These are phyloP conservation scores for Acrobasis consociella DNA, from an alignment of 2,888 invertebrate genomes.

Conservation along the genomic window DNA sequence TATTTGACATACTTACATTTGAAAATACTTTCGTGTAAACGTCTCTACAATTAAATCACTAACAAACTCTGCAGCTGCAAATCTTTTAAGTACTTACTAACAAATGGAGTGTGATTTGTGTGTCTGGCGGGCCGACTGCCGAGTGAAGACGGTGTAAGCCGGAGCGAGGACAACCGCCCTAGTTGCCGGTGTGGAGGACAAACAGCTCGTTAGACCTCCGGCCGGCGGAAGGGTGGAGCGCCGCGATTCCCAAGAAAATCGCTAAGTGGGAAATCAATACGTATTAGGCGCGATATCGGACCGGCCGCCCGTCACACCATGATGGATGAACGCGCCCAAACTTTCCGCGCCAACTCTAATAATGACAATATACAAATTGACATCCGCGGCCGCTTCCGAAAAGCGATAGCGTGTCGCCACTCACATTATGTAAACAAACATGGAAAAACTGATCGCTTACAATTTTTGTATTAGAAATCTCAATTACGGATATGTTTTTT, in stretches of 20 bases:
- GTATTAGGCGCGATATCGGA: slow-evolving; percentile 82
- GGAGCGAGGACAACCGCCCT: slow-evolving; percentile 48
- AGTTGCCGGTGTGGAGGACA: slow-evolving; percentile 74
- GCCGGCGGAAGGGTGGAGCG: slow-evolving; percentile 79
- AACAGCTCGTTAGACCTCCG: slow-evolving; percentile 79
- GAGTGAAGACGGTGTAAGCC: slow-evolving; percentile 35
- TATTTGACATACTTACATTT: too few species aligned
- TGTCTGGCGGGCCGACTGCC: slow-evolving; percentile 24
- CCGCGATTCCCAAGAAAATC: slow-evolving; percentile 78
- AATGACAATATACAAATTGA: slow-evolving; percentile 83
- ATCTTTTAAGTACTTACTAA: not conserved
- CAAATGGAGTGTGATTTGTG: slow-evolving; percentile 25
- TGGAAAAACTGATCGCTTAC: slow-evolving; percentile 71
- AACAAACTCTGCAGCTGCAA: not conserved
- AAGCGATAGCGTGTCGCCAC: slow-evolving; percentile 75
- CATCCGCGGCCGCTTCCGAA: slow-evolving; percentile 76
- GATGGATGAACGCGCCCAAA: slow-evolving; percentile 80
- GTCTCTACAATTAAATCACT: not conserved
- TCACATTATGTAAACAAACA: slow-evolving; percentile 80
- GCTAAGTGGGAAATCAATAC: slow-evolving; percentile 83
- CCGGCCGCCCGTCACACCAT: slow-evolving; percentile 77
- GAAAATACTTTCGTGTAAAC: too few species aligned
- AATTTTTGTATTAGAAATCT: slow-evolving; percentile 81
- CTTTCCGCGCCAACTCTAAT: slow-evolving; percentile 76
- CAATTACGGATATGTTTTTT: slow-evolving; percentile 81